A percentile compares a stretch with the other conserved stretches of the same genome.
Evolutionary conservation across 2,888 invertebrate species (phyloP).

Genomic region (Trissoscelio sp.): DNA sequence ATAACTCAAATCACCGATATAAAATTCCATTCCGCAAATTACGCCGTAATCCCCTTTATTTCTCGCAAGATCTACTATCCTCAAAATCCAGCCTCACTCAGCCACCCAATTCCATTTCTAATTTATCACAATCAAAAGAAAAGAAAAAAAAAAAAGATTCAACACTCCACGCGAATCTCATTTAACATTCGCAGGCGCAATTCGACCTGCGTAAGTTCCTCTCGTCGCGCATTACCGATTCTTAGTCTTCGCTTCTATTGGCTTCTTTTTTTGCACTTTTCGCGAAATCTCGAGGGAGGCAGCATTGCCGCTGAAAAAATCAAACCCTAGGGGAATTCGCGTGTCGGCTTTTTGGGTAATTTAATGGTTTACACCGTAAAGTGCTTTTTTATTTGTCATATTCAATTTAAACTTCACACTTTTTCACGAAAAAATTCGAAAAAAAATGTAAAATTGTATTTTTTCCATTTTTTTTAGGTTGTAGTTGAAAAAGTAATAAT

Average conservation of each 20-base stretch:
- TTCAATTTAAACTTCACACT: constrained; percentile 1
- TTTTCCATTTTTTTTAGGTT: no score
- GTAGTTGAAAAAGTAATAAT: no score
- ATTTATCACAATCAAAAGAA: constrained; percentile 44
- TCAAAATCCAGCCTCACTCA: constrained; percentile 17
- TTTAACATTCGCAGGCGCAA: constrained; percentile 10
- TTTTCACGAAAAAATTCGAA: no score
- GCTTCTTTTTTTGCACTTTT: constrained; percentile 5
- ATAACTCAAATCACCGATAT: constrained; percentile 19
- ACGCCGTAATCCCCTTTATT: constrained; percentile 29
- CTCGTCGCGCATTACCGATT: constrained; percentile 23
- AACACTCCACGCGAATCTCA: constrained; percentile 18
- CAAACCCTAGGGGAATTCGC: no score
- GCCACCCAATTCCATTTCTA: constrained; percentile 25
- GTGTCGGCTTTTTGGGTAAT: no score
- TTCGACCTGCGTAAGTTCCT: background rate
- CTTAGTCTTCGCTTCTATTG: constrained; percentile 10
- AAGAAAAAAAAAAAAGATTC: constrained; percentile 10
- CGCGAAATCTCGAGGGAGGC: constrained; percentile 7
- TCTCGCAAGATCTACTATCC: constrained; percentile 14
- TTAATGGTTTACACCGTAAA: no score
- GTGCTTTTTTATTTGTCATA: background rate
- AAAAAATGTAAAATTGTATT: no score
- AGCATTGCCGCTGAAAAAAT: no score
- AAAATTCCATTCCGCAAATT: constrained; percentile 45